Evolutionary conservation across 2,113 vertebrate species (phyloP).

Genomic region (Hydropotes inermis): DNA sequence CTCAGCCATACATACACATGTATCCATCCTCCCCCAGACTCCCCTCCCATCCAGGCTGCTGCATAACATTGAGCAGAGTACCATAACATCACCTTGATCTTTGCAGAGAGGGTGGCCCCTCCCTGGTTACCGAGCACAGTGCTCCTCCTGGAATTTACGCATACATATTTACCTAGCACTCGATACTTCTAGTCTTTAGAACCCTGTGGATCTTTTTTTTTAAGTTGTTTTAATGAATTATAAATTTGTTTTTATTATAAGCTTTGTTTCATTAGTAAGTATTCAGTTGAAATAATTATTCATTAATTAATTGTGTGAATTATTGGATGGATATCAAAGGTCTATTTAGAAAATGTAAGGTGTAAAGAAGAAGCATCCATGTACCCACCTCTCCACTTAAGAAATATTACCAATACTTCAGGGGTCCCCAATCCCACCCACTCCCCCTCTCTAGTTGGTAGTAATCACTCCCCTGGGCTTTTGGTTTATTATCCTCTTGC

Average conservation of each 20-base stretch:
- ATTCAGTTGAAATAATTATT: neutral
- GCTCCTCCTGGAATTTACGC: neutral
- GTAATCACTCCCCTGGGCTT: accelerated
- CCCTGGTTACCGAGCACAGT: neutral
- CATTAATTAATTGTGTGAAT: neutral
- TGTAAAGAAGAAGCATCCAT: neutral
- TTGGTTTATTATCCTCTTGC: neutral
- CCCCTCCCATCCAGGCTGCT: neutral
- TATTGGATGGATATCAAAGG: neutral
- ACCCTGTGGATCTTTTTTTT: neutral
- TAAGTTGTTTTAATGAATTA: neutral
- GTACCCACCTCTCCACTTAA: neutral
- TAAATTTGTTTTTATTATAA: neutral
- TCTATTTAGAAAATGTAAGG: neutral
- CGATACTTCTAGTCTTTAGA: neutral
- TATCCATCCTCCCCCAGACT: neutral
- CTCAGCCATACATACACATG: neutral
- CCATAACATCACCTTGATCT: neutral
- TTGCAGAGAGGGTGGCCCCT: neutral
- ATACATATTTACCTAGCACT: neutral
- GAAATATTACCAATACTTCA: neutral
- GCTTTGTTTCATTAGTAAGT: neutral
- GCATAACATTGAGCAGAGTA: neutral
- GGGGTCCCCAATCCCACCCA: accelerated
- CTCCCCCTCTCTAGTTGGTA: neutral